phyloP scores from a whole-genome alignment of 2,113 vertebrate genomes.

The Xerus inauris region DNA sequence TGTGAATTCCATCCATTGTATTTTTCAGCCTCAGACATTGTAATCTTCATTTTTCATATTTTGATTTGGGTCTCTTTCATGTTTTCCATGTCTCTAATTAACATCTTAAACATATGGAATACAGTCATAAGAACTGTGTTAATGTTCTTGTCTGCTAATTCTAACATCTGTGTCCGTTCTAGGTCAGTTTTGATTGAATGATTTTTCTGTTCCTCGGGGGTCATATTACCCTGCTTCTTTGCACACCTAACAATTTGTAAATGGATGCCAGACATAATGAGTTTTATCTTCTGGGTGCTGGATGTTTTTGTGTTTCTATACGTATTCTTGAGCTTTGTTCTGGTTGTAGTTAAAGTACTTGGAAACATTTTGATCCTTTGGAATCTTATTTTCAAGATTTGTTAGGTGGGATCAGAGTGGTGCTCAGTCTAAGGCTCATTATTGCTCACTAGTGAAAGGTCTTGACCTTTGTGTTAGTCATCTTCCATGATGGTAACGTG shows the following conservation, averaged over 20 bases:
- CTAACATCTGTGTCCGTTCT: background rate
- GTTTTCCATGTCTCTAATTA: background rate
- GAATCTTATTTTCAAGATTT: background rate
- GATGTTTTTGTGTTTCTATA: background rate
- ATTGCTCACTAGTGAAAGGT: background rate
- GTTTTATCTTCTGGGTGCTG: background rate
- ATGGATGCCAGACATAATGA: background rate
- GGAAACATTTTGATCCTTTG: background rate
- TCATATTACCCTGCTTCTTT: constrained; percentile 3
- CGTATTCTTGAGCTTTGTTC: background rate
- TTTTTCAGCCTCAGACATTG: background rate
- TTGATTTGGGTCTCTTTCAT: background rate
- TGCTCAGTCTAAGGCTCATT: background rate
- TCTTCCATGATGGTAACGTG: background rate
- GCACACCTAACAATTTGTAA: background rate
- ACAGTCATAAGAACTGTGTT: background rate
- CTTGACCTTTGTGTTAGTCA: background rate
- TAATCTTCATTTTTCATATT: background rate
- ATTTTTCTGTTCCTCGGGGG: background rate
- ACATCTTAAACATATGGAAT: background rate
- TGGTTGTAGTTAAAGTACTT: too few species aligned
- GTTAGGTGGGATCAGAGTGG: background rate
- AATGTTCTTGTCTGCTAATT: background rate
- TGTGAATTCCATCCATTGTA: background rate
- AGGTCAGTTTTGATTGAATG: background rate